A percentile compares a stretch with the other conserved stretches of the same genome.
Conservation (phyloP, 2,113 vertebrate genomes). For the Sinocyclocheilus anophthalmus region DNA sequence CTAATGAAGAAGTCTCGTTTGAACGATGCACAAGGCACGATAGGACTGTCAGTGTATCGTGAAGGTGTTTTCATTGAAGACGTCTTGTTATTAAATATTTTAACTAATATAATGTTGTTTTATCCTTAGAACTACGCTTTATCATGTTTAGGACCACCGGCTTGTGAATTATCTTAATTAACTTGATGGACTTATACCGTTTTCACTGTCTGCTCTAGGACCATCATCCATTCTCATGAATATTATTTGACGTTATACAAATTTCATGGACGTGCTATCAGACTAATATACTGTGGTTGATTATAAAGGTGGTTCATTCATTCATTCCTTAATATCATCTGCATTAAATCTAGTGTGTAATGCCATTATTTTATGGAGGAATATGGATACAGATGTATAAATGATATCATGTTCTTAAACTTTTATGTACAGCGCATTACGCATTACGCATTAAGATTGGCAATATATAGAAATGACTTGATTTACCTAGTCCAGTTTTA, state of each 20-base stretch:
- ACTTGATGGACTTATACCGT: neutral
- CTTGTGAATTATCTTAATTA: neutral
- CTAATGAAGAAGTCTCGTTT: neutral
- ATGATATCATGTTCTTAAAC: neutral
- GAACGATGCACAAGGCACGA: neutral
- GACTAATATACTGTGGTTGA: neutral
- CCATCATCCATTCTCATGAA: neutral
- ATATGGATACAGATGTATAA: neutral
- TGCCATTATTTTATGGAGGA: neutral
- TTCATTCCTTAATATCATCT: neutral
- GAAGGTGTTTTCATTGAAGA: slow-evolving; percentile 3
- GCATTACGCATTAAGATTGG: too few relatives aligned
- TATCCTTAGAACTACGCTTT: neutral
- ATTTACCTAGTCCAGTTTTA: neutral
- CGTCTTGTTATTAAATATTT: slow-evolving; percentile 6
- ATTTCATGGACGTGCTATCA: neutral
- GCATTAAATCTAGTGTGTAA: neutral
- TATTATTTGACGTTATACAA: slow-evolving; percentile 14
- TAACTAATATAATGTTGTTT: neutral
- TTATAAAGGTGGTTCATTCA: neutral
- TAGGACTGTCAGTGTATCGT: slow-evolving; percentile 1
- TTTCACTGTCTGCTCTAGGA: neutral
- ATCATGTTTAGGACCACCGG: neutral
- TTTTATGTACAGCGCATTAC: neutral
- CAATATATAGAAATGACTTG: neutral